These are phyloP conservation scores for Apamea epomidion DNA, from an alignment of 2,888 invertebrate genomes.

Conservation along the genomic window DNA sequence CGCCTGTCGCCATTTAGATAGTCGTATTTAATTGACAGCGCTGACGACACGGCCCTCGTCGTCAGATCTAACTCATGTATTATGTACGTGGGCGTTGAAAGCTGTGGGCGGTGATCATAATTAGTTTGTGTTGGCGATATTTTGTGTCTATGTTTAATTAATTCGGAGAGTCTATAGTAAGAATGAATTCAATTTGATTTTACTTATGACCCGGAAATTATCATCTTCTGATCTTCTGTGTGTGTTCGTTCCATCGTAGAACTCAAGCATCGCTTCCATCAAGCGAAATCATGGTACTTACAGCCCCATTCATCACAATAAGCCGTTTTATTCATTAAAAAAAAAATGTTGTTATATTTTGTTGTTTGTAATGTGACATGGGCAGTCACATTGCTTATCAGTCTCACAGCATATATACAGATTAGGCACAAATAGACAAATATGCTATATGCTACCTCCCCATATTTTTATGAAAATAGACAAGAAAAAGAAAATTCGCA, in stretches of 20 bases:
- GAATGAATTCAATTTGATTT: neutral
- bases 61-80: conserved; percentile 73
- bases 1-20: conserved; percentile 73
- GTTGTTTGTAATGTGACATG: too few species aligned
- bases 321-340: too few species aligned
- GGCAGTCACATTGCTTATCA: too few species aligned
- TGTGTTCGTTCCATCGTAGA: neutral
- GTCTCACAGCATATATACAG: too few species aligned
- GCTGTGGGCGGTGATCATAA: conserved; percentile 66
- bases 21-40: conserved; percentile 77
- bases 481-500: too few species aligned
- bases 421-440: too few species aligned
- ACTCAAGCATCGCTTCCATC: neutral
- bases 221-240: neutral
- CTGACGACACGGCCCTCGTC: conserved; percentile 72
- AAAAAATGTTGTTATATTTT: too few species aligned
- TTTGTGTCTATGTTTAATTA: conserved; percentile 25
- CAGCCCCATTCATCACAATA: too few species aligned
- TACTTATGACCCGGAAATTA: neutral
- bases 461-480: too few species aligned
- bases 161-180: neutral
- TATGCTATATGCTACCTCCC: too few species aligned
- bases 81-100: conserved; percentile 72
- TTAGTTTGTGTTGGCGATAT: conserved; percentile 59
- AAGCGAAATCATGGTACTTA: too few species aligned